A percentile compares a stretch with the other conserved stretches of the same genome.
Evolutionary conservation across 2,888 invertebrate species (phyloP).

Genomic region (Sminthurides aquaticus): DNA sequence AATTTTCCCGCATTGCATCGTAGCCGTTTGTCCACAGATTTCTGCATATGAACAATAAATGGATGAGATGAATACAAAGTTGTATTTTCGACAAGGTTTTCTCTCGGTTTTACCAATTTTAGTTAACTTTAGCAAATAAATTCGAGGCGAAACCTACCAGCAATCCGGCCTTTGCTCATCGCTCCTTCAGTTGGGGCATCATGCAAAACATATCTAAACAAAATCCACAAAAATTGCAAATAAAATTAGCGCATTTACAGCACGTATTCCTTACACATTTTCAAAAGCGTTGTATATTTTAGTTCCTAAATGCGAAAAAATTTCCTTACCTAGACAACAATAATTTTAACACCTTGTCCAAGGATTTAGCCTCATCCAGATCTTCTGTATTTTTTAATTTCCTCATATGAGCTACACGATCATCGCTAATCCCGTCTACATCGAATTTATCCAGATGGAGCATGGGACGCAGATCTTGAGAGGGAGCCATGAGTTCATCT

Average conservation of each 20-base stretch:
- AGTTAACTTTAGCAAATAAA: too few species aligned
- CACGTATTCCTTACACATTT: neutral
- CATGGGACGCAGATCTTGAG: neutral
- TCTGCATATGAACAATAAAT: neutral
- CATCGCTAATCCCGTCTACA: too few species aligned
- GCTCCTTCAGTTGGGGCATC: too few species aligned
- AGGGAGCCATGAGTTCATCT: neutral
- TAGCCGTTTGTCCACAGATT: constrained; percentile 11
- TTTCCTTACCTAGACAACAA: neutral
- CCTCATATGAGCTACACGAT: too few species aligned
- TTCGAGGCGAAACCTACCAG: too few species aligned
- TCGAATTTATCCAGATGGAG: neutral
- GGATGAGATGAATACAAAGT: neutral
- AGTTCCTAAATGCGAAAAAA: too few species aligned
- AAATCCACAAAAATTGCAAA: neutral
- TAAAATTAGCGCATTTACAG: neutral
- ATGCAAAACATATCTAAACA: neutral
- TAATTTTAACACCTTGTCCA: neutral
- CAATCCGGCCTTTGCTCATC: too few species aligned
- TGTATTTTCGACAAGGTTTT: neutral
- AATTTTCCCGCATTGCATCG: constrained; percentile 6
- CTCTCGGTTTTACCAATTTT: too few species aligned
- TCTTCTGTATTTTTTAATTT: too few species aligned
- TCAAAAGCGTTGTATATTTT: too few species aligned
- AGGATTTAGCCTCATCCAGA: neutral